Conservation (phyloP, 2,888 invertebrate species). For the Sympetrum striolatum region DNA sequence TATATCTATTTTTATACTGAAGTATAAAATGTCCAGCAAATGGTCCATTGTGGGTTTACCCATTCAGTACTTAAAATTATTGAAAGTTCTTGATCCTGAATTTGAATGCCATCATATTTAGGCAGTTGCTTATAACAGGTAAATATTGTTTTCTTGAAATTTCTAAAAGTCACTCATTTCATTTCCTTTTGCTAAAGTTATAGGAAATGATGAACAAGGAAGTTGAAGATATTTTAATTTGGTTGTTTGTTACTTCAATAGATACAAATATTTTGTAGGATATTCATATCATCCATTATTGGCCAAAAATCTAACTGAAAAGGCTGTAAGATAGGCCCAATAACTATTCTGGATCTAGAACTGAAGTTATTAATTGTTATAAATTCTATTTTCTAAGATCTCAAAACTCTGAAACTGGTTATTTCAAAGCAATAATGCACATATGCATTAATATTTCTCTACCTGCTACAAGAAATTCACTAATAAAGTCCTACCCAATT, state of each 20-base stretch:
- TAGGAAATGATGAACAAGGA: no score
- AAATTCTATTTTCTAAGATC: slow-evolving; percentile 37
- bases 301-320: not conserved
- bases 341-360: not conserved
- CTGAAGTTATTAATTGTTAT: slow-evolving; percentile 12
- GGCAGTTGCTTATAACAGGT: not conserved
- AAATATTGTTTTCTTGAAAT: no score
- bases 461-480: not conserved
- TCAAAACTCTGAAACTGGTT: slow-evolving; percentile 10
- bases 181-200: no score
- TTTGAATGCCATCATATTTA: not conserved
- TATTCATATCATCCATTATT: not conserved
- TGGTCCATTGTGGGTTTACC: slow-evolving; percentile 12
- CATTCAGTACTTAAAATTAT: slow-evolving; percentile 19
- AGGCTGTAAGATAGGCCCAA: not conserved
- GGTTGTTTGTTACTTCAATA: not conserved
- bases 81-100: not conserved
- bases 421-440: slow-evolving; percentile 35
- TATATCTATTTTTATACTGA: slow-evolving; percentile 36
- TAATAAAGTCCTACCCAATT: not conserved
- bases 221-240: not conserved
- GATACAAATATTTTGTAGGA: not conserved
- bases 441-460: slow-evolving; percentile 26
- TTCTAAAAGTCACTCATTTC: no score
- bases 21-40: slow-evolving; percentile 13